Evolutionary conservation across 2,888 invertebrate species (phyloP).

Genomic region (Brenthis hecate): DNA sequence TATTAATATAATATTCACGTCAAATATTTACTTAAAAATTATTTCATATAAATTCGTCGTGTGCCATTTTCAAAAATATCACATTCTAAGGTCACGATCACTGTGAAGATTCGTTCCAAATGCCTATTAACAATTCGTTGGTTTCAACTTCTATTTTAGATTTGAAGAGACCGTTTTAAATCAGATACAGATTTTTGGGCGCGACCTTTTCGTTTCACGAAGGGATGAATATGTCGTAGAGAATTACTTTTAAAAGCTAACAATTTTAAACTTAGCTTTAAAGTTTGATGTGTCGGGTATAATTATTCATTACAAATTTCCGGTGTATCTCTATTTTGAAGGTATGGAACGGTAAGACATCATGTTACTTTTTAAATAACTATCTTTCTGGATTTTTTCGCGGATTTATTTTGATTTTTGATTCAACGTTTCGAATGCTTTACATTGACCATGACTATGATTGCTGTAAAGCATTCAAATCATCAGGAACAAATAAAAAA

Average conservation of each 20-base stretch:
- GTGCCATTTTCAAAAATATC: background rate
- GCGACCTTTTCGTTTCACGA: slow-evolving; percentile 20
- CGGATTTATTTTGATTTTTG: too few relatives aligned
- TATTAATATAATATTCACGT: too few relatives aligned
- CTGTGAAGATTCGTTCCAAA: slow-evolving; percentile 64
- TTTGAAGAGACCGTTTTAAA: slow-evolving; percentile 40
- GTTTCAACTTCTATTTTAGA: slow-evolving; percentile 54
- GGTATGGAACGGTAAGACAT: too few relatives aligned
- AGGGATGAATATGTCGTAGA: slow-evolving; percentile 11
- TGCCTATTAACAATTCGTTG: slow-evolving; percentile 58
- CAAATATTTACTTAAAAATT: background rate
- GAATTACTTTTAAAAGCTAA: background rate
- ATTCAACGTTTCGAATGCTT: too few relatives aligned
- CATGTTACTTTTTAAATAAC: too few relatives aligned
- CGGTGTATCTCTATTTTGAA: too few relatives aligned
- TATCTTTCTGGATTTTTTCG: too few relatives aligned
- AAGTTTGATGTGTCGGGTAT: background rate
- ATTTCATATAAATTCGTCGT: background rate
- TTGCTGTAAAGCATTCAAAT: too few relatives aligned
- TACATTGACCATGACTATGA: too few relatives aligned
- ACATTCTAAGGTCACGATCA: slow-evolving; percentile 30
- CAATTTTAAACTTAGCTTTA: slow-evolving; percentile 6
- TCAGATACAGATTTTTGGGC: slow-evolving; percentile 37
- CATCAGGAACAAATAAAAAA: too few relatives aligned
- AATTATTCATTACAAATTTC: background rate